Evolutionary conservation across 2,797 vertebrate species (phyloP).

Genomic region (Hemitrygon akajei): DNA sequence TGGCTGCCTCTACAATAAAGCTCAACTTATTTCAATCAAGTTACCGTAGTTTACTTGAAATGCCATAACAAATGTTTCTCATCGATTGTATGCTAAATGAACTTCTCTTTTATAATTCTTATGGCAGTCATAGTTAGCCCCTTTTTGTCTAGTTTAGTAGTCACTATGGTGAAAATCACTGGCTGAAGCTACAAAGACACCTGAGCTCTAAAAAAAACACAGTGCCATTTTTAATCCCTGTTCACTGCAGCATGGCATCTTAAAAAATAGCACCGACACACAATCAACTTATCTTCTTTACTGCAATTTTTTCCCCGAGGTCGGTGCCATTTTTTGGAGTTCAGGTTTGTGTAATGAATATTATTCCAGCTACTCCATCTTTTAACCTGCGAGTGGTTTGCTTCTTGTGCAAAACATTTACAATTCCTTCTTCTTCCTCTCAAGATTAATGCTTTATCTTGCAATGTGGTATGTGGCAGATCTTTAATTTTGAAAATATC

Average conservation of each 20-base stretch:
- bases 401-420: neutral
- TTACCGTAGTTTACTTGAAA: neutral
- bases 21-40: neutral
- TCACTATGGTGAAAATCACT: neutral
- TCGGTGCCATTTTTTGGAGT: neutral
- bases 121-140: neutral
- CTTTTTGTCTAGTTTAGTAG: conserved; percentile 15
- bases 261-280: neutral
- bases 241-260: neutral
- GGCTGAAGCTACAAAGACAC: conserved; percentile 15
- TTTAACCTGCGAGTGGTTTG: neutral
- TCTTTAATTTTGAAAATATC: conserved; percentile 20
- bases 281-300: conserved; percentile 19
- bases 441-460: neutral
- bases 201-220: neutral
- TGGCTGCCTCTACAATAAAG: neutral
- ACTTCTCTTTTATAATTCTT: neutral
- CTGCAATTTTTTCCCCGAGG: neutral
- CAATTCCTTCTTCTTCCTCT: too few species aligned
- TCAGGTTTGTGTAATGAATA: conserved; percentile 14
- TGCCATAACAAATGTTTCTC: neutral
- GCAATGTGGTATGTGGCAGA: neutral
- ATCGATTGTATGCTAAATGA: neutral
- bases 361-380: neutral
- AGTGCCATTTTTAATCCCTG: conserved; percentile 6